Evolutionary conservation across 2,797 vertebrate genomes (phyloP).

Genomic region (Pangasius macronema): DNA sequence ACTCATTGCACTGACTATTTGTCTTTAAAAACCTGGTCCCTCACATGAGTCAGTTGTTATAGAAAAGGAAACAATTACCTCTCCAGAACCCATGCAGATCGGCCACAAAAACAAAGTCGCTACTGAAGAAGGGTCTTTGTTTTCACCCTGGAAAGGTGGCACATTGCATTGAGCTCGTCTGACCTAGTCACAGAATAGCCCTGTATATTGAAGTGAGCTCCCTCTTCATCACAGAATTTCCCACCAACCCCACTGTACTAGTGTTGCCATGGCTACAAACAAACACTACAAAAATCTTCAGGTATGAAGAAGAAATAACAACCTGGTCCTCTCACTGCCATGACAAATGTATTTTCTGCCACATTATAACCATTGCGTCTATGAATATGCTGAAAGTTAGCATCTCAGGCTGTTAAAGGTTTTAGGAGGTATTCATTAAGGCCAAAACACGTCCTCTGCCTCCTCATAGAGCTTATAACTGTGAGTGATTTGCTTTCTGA

Average conservation of each 20-base stretch:
- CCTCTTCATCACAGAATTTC: neutral
- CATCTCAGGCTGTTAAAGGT: neutral
- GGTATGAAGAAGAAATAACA: conserved; percentile 4
- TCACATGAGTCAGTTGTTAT: neutral
- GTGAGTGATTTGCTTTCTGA: neutral
- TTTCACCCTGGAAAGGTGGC: neutral
- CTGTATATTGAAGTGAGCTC: neutral
- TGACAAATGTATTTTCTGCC: conserved; percentile 5
- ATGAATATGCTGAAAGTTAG: neutral
- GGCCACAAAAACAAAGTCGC: neutral
- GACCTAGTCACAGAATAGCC: neutral
- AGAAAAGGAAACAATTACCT: neutral
- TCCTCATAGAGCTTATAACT: neutral
- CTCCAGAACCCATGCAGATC: neutral
- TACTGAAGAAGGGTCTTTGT: neutral
- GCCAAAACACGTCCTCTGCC: neutral
- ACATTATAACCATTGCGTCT: neutral
- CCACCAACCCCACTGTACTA: neutral
- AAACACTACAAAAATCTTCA: neutral
- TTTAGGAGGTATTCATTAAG: neutral
- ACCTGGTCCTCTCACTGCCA: neutral
- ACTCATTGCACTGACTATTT: neutral
- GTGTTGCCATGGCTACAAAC: neutral
- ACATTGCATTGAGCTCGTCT: neutral
- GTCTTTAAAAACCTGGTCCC: neutral